Conservation (phyloP, 1,140 invertebrate species). For the Neuroterus valhalla region DNA sequence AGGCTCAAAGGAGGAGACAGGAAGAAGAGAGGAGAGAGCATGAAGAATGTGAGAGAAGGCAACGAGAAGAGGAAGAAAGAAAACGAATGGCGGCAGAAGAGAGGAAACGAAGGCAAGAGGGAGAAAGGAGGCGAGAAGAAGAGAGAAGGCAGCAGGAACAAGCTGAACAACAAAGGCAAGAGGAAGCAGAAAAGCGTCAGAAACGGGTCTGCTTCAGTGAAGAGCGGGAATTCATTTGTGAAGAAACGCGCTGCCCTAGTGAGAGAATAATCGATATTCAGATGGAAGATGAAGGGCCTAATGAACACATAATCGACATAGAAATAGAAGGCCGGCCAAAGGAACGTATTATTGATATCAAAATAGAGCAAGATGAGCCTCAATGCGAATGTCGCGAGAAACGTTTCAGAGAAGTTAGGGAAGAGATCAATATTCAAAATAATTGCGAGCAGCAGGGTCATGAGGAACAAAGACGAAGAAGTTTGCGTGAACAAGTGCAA, state of each 20-base stretch:
- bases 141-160: slow-evolving; percentile 52
- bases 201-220: slow-evolving; percentile 58
- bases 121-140: slow-evolving; percentile 52
- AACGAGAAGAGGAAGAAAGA: slow-evolving; percentile 57
- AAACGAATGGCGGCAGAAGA: slow-evolving; percentile 54
- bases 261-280: slow-evolving; percentile 57
- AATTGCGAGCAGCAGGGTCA: slow-evolving; percentile 49
- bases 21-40: slow-evolving; percentile 58
- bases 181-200: slow-evolving; percentile 57
- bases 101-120: slow-evolving; percentile 49
- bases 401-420: slow-evolving; percentile 46
- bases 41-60: slow-evolving; percentile 56
- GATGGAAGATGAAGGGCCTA: slow-evolving; percentile 45
- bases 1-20: slow-evolving; percentile 56
- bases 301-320: slow-evolving; percentile 47
- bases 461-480: slow-evolving; percentile 61
- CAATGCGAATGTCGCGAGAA: slow-evolving; percentile 55
- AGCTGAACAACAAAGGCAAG: slow-evolving; percentile 46
- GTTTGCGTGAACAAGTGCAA: slow-evolving; percentile 70
- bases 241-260: slow-evolving; percentile 43
- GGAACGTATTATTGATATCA: slow-evolving; percentile 55
- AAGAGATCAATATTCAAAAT: slow-evolving; percentile 59
- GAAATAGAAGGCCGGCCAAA: slow-evolving; percentile 49
- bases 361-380: slow-evolving; percentile 51
- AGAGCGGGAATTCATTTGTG: slow-evolving; percentile 42